Conservation (phyloP, 2,797 vertebrate species). For the Anolis apletophallus region DNA sequence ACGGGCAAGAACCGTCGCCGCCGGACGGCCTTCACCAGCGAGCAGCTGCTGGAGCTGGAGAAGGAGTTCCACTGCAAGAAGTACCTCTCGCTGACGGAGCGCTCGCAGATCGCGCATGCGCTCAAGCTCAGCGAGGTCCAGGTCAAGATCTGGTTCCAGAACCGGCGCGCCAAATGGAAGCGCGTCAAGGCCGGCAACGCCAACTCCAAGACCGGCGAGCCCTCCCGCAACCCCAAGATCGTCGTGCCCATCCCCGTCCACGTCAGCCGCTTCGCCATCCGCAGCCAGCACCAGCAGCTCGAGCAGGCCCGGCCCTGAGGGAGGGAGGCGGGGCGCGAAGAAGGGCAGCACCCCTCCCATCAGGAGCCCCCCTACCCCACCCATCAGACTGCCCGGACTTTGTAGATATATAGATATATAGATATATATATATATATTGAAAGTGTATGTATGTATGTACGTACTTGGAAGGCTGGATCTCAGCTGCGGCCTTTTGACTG, state of each 20-base stretch:
- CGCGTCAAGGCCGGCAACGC: slow-evolving; percentile 97
- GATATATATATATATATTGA: no score
- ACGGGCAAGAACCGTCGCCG: slow-evolving; percentile 92
- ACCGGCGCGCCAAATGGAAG: slow-evolving; percentile 97
- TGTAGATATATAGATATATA: slow-evolving; percentile 45
- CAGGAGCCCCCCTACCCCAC: no score
- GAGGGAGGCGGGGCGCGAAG: no score
- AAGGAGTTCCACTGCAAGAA: slow-evolving; percentile 99
- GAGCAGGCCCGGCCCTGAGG: slow-evolving; percentile 91
- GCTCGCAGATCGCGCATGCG: slow-evolving; percentile 97
- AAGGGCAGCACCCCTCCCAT: no score
- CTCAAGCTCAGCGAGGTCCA: slow-evolving; percentile 98
- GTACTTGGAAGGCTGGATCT: slow-evolving; percentile 59
- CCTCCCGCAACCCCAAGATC: slow-evolving; percentile 96
- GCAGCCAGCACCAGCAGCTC: slow-evolving; percentile 98
- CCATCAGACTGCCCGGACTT: slow-evolving; percentile 63
- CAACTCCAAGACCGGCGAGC: slow-evolving; percentile 97
- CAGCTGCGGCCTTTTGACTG: slow-evolving; percentile 64
- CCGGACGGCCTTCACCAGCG: slow-evolving; percentile 96
- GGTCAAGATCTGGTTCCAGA: slow-evolving; percentile 99
- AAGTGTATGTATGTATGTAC: no score
- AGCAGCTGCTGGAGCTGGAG: slow-evolving; percentile 97
- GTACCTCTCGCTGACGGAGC: slow-evolving; percentile 96
- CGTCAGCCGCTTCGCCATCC: slow-evolving; percentile 96
- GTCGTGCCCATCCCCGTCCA: slow-evolving; percentile 98